Evolutionary conservation across 1,140 invertebrate genomes (phyloP).

Genomic region (Drosophila pectinifera): DNA sequence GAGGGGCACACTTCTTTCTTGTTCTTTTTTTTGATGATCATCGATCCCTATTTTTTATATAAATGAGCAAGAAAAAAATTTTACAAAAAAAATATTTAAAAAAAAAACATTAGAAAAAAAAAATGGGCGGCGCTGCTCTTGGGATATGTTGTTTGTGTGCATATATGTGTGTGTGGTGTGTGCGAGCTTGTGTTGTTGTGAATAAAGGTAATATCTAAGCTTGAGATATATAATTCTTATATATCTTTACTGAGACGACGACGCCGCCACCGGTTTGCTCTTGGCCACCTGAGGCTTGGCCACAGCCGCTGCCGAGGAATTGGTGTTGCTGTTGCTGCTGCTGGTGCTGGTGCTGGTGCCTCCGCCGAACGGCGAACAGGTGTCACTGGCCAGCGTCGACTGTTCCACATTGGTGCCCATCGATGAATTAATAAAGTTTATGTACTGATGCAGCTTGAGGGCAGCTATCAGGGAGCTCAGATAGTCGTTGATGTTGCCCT

Average conservation of each 20-base stretch:
- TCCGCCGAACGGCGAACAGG: constrained; percentile 59
- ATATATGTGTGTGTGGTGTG: neutral
- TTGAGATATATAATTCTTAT: constrained; percentile 13
- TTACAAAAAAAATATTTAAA: constrained; percentile 46
- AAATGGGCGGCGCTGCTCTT: constrained; percentile 21
- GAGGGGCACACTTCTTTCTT: constrained; percentile 5
- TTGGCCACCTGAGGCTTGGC: constrained; percentile 28
- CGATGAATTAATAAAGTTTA: constrained; percentile 85
- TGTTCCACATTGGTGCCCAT: constrained; percentile 84
- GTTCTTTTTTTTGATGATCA: neutral
- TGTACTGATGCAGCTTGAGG: constrained; percentile 87
- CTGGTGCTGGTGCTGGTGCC: constrained; percentile 12
- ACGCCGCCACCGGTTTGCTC: constrained; percentile 46
- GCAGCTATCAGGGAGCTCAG: constrained; percentile 87
- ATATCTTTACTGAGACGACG: constrained; percentile 34
- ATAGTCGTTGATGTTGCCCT: constrained; percentile 88
- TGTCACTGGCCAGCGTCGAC: constrained; percentile 63
- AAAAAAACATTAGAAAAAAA: constrained; percentile 25
- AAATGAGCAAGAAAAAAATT: constrained; percentile 1
- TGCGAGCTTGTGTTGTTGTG: neutral
- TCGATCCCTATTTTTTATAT: constrained; percentile 9
- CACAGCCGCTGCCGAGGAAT: constrained; percentile 9
- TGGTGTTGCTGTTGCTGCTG: constrained; percentile 7
- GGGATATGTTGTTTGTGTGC: neutral
- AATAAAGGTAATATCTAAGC: constrained; percentile 28